A percentile compares a stretch with the other conserved stretches of the same genome.
phyloP scores from a whole-genome alignment of 1,140 invertebrate species.

The Penaeus chinensis region DNA sequence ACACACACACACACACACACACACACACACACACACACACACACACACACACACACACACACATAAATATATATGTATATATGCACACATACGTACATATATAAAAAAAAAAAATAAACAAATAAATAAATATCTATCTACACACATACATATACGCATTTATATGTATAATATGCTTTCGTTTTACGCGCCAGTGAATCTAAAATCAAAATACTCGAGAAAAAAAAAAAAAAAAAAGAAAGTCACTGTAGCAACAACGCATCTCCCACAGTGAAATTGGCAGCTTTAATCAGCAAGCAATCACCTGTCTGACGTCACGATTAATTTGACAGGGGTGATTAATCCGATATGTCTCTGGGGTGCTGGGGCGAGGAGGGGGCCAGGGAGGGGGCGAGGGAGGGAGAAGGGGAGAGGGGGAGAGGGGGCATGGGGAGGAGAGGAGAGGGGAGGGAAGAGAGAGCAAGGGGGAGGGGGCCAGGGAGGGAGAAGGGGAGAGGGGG shows the following conservation, averaged over 20 bases:
- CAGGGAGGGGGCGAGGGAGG: background rate
- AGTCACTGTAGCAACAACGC: background rate
- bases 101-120: too few species aligned
- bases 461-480: too few species aligned
- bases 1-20: too few species aligned
- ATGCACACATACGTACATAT: too few species aligned
- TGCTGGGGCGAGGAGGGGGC: background rate
- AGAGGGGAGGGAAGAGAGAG: background rate
- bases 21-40: too few species aligned
- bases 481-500: background rate
- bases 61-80: too few species aligned
- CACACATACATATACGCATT: too few species aligned
- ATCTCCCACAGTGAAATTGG: background rate
- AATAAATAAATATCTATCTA: too few species aligned
- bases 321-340: constrained; percentile 56
- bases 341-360: constrained; percentile 19
- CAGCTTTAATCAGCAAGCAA: constrained; percentile 55
- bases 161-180: too few species aligned
- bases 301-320: constrained; percentile 45
- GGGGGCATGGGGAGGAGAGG: background rate
- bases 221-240: background rate
- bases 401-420: background rate
- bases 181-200: background rate
- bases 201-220: too few species aligned
- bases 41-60: too few species aligned